phyloP scores from a whole-genome alignment of 1,140 invertebrate genomes.

The Drosophila dunni region DNA sequence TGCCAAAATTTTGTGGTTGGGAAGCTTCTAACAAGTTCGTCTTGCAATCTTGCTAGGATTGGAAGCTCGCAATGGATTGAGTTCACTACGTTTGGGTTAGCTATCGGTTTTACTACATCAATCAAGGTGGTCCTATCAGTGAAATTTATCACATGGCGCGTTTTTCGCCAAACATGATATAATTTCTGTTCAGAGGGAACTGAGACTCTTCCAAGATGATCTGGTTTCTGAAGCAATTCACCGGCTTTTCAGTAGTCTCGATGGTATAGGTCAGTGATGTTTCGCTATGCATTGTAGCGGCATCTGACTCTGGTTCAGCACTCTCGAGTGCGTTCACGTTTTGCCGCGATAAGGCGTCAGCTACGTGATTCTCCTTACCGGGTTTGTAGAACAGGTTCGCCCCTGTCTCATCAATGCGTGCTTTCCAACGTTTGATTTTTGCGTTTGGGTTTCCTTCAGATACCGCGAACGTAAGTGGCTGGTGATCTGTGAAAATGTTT shows the following conservation, averaged over 20 bases:
- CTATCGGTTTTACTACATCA: not conserved
- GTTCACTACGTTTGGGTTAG: not conserved
- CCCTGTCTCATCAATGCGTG: not conserved
- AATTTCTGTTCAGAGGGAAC: not conserved
- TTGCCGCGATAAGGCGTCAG: conserved; percentile 1
- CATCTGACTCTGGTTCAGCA: too few species aligned
- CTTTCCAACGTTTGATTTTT: conserved; percentile 24
- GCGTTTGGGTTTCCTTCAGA: conserved; percentile 1
- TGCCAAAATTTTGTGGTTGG: not conserved
- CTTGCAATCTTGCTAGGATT: not conserved
- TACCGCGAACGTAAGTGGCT: conserved; percentile 12
- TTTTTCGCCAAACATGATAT: conserved; percentile 15
- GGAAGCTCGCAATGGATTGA: conserved; percentile 8
- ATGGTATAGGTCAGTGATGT: conserved; percentile 8
- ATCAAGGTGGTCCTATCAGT: not conserved
- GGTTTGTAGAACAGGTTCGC: conserved; percentile 3
- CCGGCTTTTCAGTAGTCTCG: conserved; percentile 17
- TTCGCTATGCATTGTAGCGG: conserved; percentile 11
- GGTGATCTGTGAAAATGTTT: conserved; percentile 32
- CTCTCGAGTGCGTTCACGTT: not conserved
- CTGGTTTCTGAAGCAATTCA: conserved; percentile 30
- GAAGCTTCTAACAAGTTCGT: conserved; percentile 3
- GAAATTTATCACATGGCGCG: conserved; percentile 14
- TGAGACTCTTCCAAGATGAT: conserved; percentile 14
- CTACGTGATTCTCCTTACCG: conserved; percentile 3